Conservation (phyloP, 2,888 invertebrate species). For the Drosophila subquinaria region DNA sequence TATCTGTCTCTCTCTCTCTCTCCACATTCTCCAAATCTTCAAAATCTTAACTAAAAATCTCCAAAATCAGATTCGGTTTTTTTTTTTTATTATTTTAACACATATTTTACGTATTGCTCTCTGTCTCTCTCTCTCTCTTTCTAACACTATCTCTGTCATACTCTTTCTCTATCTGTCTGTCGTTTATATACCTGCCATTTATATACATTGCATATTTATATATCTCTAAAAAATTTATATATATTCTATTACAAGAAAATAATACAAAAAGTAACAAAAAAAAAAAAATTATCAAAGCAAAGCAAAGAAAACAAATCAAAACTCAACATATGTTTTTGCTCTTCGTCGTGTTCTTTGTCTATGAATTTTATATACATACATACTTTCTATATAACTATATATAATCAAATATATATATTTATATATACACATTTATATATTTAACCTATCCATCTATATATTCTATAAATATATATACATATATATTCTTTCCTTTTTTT, state of each 20-base stretch:
- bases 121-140: conserved; percentile 13
- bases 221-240: conserved; percentile 39
- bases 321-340: conserved; percentile 84
- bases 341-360: conserved; percentile 85
- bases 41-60: no score
- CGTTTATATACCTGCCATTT: conserved; percentile 61
- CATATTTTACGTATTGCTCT: conserved; percentile 41
- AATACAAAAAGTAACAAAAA: conserved; percentile 42
- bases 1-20: conserved; percentile 37
- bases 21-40: conserved; percentile 5
- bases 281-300: conserved; percentile 51
- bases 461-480: conserved; percentile 28
- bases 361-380: conserved; percentile 78
- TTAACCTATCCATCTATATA: conserved; percentile 34
- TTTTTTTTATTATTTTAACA: conserved; percentile 17
- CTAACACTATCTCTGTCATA: conserved; percentile 15
- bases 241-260: conserved; percentile 40
- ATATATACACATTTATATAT: conserved; percentile 32
- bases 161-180: conserved; percentile 44
- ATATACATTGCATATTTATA: conserved; percentile 68
- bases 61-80: conserved; percentile 9
- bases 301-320: conserved; percentile 66
- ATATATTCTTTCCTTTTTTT: conserved; percentile 32
- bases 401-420: conserved; percentile 24
- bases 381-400: conserved; percentile 11